A percentile compares a stretch with the other conserved stretches of the same genome.
These are phyloP conservation scores for Hydrophis major DNA, from an alignment of 2,797 vertebrate genomes.

Conservation along the genomic window DNA sequence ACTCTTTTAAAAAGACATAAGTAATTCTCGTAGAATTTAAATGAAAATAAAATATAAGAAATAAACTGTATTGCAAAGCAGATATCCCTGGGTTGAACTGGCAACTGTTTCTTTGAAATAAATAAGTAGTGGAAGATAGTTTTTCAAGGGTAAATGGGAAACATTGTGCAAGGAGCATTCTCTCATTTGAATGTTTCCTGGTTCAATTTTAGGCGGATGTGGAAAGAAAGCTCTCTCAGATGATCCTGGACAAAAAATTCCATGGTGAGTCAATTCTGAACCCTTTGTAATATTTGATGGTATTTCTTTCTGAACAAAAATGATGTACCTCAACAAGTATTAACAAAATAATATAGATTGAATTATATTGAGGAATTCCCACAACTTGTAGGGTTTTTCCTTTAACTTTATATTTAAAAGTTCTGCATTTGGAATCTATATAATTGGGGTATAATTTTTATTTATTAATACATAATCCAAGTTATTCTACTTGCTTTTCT, in stretches of 20 bases:
- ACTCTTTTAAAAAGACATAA: too few species aligned
- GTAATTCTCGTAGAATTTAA: too few species aligned
- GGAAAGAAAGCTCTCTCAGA: slow-evolving; percentile 96
- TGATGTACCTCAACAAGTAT: not conserved
- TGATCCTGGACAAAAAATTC: slow-evolving; percentile 97
- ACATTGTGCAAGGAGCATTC: not conserved
- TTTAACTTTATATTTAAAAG: not conserved
- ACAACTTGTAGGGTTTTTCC: not conserved
- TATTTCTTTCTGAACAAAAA: not conserved
- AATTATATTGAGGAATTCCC: not conserved
- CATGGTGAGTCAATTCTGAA: slow-evolving; percentile 77
- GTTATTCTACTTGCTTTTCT: not conserved
- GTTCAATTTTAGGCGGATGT: slow-evolving; percentile 84
- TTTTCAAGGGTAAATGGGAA: not conserved
- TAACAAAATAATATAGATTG: not conserved
- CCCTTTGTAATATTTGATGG: not conserved
- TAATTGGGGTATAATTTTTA: not conserved
- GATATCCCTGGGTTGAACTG: not conserved
- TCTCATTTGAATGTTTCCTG: slow-evolving; percentile 34
- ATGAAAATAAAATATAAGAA: not conserved
- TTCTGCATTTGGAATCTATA: not conserved
- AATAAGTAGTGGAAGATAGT: not conserved
- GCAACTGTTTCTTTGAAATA: not conserved
- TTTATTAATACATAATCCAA: not conserved
- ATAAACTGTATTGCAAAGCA: not conserved